These are phyloP conservation scores for Haliclona indistincta DNA, from an alignment of 37 sponge, comb jelly and placozoan species.

Conservation along the genomic window DNA sequence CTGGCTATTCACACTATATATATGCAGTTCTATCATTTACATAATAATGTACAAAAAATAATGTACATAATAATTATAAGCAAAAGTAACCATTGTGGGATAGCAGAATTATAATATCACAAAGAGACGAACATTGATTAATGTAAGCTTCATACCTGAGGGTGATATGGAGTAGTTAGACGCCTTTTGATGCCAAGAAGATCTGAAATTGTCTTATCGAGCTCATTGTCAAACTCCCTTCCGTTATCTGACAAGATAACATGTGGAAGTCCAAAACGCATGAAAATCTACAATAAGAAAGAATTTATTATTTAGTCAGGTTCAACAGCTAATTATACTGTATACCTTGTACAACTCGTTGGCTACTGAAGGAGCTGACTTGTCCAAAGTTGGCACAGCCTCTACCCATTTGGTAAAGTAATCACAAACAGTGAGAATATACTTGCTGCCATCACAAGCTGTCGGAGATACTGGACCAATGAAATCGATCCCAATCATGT, in stretches of 20 bases:
- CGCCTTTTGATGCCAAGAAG: constrained; percentile 33
- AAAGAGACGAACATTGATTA: too few relatives aligned
- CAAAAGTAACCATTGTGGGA: too few relatives aligned
- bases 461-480: constrained; percentile 57
- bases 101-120: too few relatives aligned
- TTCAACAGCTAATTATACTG: not conserved
- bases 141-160: too few relatives aligned
- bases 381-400: constrained; percentile 38
- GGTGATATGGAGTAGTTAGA: constrained; percentile 67
- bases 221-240: constrained; percentile 45
- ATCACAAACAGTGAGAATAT: constrained; percentile 69
- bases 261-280: constrained; percentile 57
- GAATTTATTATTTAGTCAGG: not conserved
- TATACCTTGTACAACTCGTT: constrained; percentile 69
- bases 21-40: too few relatives aligned
- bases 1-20: too few relatives aligned
- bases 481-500: constrained; percentile 73
- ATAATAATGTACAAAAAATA: too few relatives aligned
- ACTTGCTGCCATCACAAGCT: constrained; percentile 23
- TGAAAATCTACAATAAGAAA: constrained; percentile 52
- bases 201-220: constrained; percentile 38
- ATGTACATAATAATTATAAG: too few relatives aligned
- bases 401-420: constrained; percentile 72
- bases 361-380: constrained; percentile 44
- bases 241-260: constrained; percentile 62